Base-by-base conservation (phyloP, 2,113 vertebrate genomes). In the Actenoides hombroni region DNA sequence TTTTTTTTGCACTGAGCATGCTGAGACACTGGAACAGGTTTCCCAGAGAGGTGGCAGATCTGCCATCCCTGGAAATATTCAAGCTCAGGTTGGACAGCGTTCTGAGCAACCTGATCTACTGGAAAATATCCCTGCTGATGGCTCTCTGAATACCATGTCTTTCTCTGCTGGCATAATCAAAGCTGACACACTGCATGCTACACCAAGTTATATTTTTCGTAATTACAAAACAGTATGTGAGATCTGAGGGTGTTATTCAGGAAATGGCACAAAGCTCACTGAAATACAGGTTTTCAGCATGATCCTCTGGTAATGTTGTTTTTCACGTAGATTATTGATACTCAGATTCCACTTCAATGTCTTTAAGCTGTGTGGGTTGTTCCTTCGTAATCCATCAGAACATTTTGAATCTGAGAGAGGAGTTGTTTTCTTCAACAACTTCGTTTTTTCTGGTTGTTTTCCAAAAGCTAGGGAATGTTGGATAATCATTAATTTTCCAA, bases 371-470 rank as follows among this genome's bases (percentile, higher is more conserved):
- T 87, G 69, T 94, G 26, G 26, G 33, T 65, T 93, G 40, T 86
- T 95, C 68, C 93, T 92, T 81, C 68, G 48, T 90, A 93, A 86
- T 90, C 73, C 90, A 93, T 95, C 88, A 91, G 92, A 94, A 93
- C 92, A 95, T 93, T 84, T 54, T 92, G 76, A 93, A 86, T 93
- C 76, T 90, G 29, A 92, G 60, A 91, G 59, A 94, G 29, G 33
- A 93, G 51, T 90, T 95, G 86, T 97, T 97, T 97, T 95, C 91
- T 87, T 95, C 69, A 91, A 84, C 69, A 65, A 73, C 91, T 95
- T 91, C 16, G 53, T 95, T 97, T 95, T 94, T 95, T 95, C 94
- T 96, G 95, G 89, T 86, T 73, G 69, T 68, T 87, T 95, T 92
- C 96, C 95, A 97, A 87, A 94, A 91, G 57, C 85, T 86, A 94